phyloP scores from a whole-genome alignment of 2,888 invertebrate genomes.

The Alloscopus bannaensis region DNA sequence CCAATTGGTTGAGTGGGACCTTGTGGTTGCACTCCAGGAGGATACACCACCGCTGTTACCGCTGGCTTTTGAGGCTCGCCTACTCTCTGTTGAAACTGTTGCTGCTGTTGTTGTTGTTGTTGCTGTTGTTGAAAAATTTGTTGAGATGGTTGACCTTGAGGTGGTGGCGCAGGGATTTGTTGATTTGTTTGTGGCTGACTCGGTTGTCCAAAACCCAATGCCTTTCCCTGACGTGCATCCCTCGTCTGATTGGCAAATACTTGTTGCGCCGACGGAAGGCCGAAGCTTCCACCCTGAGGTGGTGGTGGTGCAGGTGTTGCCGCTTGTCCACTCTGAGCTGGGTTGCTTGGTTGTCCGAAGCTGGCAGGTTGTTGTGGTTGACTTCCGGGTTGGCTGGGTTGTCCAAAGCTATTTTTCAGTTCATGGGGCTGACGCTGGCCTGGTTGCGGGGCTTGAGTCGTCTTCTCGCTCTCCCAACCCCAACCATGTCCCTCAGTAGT shows the following conservation, averaged over 20 bases:
- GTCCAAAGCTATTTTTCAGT: slow-evolving; percentile 47
- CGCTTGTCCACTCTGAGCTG: slow-evolving; percentile 19
- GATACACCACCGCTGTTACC: too few relatives aligned
- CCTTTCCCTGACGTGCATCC: slow-evolving; percentile 31
- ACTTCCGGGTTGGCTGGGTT: slow-evolving; percentile 36
- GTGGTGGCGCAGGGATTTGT: slow-evolving; percentile 26
- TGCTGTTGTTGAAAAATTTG: slow-evolving; percentile 21
- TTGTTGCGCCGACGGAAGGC: too few relatives aligned
- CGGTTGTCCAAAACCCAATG: slow-evolving; percentile 49
- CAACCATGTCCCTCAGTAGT: slow-evolving; percentile 11
- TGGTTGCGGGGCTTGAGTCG: background rate
- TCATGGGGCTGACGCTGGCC: slow-evolving; percentile 41
- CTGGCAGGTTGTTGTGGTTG: slow-evolving; percentile 21
- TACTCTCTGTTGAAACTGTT: slow-evolving; percentile 3
- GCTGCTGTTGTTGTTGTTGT: slow-evolving; percentile 4
- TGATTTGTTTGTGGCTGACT: slow-evolving; percentile 34
- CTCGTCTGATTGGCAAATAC: too few relatives aligned
- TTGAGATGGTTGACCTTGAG: background rate
- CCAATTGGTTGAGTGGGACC: background rate
- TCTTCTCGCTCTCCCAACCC: background rate
- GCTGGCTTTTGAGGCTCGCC: background rate
- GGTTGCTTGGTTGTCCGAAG: slow-evolving; percentile 45
- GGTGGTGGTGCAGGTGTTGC: background rate
- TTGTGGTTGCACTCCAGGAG: background rate
- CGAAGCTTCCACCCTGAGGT: slow-evolving; percentile 16